phyloP scores from a whole-genome alignment of 2,797 vertebrate genomes.

The Orientallactaga sibirica region DNA sequence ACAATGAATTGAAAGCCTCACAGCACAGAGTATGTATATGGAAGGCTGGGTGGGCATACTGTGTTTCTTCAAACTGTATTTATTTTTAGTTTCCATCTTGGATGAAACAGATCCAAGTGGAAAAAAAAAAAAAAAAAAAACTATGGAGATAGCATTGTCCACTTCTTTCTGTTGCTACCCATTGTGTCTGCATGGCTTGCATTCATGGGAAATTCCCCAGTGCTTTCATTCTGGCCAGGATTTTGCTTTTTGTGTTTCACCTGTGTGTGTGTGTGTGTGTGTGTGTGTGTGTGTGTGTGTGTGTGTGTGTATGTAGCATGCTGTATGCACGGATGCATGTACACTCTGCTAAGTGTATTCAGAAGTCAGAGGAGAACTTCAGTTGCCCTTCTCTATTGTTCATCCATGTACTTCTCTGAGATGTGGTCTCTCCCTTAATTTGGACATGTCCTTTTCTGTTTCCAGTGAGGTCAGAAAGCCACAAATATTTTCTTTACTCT shows the following conservation, averaged over 20 bases:
- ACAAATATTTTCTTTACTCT: too few species aligned
- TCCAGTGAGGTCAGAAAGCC: too few species aligned
- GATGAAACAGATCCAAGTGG: background rate
- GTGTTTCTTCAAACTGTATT: constrained; percentile 30
- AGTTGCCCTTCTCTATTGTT: too few species aligned
- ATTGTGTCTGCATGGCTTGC: background rate
- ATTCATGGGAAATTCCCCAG: background rate
- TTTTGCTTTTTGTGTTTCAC: background rate
- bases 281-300: too few species aligned
- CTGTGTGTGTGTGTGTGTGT: too few species aligned
- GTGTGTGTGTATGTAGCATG: too few species aligned
- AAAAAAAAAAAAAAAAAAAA: background rate
- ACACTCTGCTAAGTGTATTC: too few species aligned
- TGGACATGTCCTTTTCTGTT: too few species aligned
- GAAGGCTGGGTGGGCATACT: background rate
- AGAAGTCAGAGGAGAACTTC: too few species aligned
- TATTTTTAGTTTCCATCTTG: constrained; percentile 56
- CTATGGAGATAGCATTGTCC: background rate
- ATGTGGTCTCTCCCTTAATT: too few species aligned
- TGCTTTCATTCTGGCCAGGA: background rate
- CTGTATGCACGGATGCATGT: too few species aligned
- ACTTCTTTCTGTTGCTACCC: background rate
- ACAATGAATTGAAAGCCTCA: background rate
- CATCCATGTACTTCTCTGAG: too few species aligned
- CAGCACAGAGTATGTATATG: background rate